Conservation (phyloP, 2,797 vertebrate genomes). For the Eulemur albifrons region DNA sequence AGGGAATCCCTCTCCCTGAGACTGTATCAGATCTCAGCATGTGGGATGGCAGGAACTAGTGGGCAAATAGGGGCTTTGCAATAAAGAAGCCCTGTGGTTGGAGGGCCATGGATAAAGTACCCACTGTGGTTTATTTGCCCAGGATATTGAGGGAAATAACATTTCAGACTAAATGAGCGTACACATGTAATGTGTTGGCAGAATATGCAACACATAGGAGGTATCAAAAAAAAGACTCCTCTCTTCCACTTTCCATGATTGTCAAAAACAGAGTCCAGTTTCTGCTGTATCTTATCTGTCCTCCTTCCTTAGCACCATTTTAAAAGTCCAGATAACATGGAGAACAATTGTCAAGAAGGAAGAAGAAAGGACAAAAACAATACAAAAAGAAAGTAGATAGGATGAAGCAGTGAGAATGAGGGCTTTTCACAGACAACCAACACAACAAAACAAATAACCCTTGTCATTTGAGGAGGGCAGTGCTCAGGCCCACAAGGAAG, state of each 20-base stretch:
- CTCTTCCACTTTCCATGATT: not conserved
- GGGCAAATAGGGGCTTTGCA: not conserved
- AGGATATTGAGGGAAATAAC: not conserved
- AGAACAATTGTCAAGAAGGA: not conserved
- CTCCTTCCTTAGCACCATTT: not conserved
- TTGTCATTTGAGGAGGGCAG: not conserved
- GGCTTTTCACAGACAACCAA: not conserved
- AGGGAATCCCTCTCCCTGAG: not conserved
- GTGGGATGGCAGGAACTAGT: not conserved
- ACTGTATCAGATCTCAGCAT: not conserved
- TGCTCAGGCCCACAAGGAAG: not conserved
- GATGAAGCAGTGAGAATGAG: not conserved
- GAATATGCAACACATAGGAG: not conserved
- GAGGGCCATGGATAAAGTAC: not conserved
- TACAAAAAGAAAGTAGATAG: not conserved
- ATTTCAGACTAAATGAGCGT: not conserved
- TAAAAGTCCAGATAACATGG: not conserved
- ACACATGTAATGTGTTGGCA: not conserved
- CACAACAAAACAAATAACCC: slow-evolving; percentile 26
- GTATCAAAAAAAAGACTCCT: not conserved
- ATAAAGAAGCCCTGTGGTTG: not conserved
- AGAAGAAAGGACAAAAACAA: not conserved
- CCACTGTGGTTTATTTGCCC: not conserved
- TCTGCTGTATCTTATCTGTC: not conserved
- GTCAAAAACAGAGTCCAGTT: not conserved